A percentile compares a stretch with the other conserved stretches of the same genome.
Evolutionary conservation across 2,888 invertebrate genomes (phyloP).

Genomic region (Cheilosia impressa): DNA sequence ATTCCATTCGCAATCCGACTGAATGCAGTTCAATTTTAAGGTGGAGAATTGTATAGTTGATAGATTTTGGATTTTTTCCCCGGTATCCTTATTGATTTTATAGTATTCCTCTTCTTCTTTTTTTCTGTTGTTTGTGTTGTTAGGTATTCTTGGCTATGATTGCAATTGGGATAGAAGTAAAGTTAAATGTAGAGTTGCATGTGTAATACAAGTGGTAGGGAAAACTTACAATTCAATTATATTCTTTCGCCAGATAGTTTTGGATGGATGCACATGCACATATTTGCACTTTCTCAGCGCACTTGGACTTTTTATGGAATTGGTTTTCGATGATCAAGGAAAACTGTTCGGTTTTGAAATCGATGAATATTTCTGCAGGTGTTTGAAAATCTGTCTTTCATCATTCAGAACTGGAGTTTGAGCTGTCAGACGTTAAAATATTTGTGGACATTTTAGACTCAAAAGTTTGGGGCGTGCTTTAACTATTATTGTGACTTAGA

Average conservation of each 20-base stretch:
- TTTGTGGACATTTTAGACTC: too few species aligned
- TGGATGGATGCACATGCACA: neutral
- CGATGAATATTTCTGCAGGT: too few species aligned
- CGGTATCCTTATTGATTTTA: neutral
- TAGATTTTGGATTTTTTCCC: neutral
- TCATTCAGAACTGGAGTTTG: too few species aligned
- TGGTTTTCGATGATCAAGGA: too few species aligned
- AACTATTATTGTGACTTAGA: too few species aligned
- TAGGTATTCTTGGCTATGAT: neutral
- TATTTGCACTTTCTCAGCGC: too few species aligned
- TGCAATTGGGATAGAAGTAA: neutral
- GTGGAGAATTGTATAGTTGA: neutral
- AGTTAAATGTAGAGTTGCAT: slow-evolving; percentile 23
- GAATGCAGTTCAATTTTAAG: slow-evolving; percentile 4
- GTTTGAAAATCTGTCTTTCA: too few species aligned
- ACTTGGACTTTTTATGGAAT: too few species aligned
- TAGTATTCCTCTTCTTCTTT: too few species aligned
- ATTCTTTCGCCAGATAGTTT: neutral
- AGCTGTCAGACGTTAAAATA: too few species aligned
- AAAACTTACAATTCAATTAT: slow-evolving; percentile 19
- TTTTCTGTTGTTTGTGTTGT: neutral
- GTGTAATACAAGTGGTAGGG: slow-evolving; percentile 3
- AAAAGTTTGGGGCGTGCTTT: too few species aligned
- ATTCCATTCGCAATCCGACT: neutral
- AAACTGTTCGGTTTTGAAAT: too few species aligned